Evolutionary conservation across 2,797 vertebrate species (phyloP).

Genomic region (Labeo calbasu): DNA sequence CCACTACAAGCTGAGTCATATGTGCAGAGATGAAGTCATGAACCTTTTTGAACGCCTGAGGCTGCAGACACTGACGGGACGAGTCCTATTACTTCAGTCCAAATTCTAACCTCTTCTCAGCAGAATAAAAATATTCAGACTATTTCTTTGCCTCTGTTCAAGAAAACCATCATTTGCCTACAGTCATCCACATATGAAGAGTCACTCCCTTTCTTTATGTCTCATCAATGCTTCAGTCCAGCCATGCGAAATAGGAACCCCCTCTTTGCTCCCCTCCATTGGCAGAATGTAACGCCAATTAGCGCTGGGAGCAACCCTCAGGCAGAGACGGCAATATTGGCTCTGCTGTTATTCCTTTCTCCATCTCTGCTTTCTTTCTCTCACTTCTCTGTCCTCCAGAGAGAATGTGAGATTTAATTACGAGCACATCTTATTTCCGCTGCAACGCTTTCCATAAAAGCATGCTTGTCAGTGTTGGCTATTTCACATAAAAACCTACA

Average conservation of each 20-base stretch:
- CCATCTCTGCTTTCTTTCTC: constrained; percentile 41
- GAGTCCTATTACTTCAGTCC: background rate
- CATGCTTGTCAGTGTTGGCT: constrained; percentile 13
- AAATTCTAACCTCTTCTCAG: background rate
- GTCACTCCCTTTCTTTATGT: constrained; percentile 37
- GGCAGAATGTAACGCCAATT: constrained; percentile 66
- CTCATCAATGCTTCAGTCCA: constrained; percentile 58
- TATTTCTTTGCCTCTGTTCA: constrained; percentile 20
- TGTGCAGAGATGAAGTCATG: constrained; percentile 42
- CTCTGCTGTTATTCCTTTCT: constrained; percentile 42
- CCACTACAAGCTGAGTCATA: constrained; percentile 47
- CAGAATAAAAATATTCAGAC: constrained; percentile 1
- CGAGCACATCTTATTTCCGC: constrained; percentile 28
- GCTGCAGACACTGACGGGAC: constrained; percentile 6
- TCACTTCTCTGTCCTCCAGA: constrained; percentile 43
- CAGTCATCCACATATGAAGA: constrained; percentile 22
- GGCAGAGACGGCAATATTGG: constrained; percentile 42
- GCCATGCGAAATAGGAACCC: constrained; percentile 42
- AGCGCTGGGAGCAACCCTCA: constrained; percentile 58
- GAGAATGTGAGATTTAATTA: constrained; percentile 52
- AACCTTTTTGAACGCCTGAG: background rate
- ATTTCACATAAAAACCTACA: constrained; percentile 20
- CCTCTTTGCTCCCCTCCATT: constrained; percentile 34
- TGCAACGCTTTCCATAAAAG: constrained; percentile 7
- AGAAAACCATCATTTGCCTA: constrained; percentile 25